Evolutionary conservation across 2,888 invertebrate species (phyloP).

Genomic region (Oligia strigilis): DNA sequence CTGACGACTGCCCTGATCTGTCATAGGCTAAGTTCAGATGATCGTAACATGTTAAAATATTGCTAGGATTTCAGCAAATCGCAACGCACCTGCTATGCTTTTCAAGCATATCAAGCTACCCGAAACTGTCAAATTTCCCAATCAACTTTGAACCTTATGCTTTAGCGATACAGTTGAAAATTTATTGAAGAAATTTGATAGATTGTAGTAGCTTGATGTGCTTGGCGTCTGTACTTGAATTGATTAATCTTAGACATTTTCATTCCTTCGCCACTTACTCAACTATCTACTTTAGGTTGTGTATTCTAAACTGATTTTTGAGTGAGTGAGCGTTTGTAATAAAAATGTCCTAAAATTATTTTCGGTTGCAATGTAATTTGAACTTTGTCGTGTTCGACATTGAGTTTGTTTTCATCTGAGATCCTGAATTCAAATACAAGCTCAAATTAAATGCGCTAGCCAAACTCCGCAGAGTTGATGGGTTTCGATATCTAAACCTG

Average conservation of each 20-base stretch:
- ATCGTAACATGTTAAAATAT: not conserved
- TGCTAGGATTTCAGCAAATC: not conserved
- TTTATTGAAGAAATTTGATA: too few relatives aligned
- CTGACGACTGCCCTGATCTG: constrained; percentile 25
- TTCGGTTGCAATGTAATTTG: not conserved
- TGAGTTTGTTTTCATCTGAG: not conserved
- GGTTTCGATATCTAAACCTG: too few relatives aligned
- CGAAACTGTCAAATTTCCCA: too few relatives aligned
- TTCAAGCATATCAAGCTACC: too few relatives aligned
- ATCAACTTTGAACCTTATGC: too few relatives aligned
- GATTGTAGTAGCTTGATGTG: too few relatives aligned
- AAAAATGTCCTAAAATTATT: not conserved
- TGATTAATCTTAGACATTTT: not conserved
- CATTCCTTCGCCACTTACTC: not conserved
- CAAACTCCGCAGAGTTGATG: not conserved
- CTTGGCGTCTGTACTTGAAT: not conserved
- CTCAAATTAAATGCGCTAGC: not conserved
- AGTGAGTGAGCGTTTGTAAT: not conserved
- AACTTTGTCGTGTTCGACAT: not conserved
- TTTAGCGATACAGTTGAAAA: too few relatives aligned
- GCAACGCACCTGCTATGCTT: not conserved
- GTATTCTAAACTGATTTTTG: not conserved
- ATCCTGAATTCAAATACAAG: not conserved
- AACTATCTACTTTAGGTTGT: not conserved
- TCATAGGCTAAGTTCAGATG: constrained; percentile 17